phyloP scores from a whole-genome alignment of 2,113 vertebrate species.

The Morone saxatilis region DNA sequence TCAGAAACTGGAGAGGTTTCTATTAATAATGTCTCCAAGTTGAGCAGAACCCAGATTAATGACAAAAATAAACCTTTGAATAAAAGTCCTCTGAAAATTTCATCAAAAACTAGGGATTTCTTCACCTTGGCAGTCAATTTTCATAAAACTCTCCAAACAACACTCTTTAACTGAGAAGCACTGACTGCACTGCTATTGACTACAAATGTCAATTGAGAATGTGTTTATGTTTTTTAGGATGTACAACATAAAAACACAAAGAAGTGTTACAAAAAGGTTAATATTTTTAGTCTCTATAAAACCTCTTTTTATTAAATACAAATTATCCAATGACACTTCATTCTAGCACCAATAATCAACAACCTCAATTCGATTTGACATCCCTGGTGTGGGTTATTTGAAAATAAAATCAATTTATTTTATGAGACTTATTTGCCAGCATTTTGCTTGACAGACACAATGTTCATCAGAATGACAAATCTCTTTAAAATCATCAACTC shows the following conservation, averaged over 20 bases:
- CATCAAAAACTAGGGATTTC: not conserved
- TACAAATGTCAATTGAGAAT: not conserved
- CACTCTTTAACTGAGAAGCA: not conserved
- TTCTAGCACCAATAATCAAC: not conserved
- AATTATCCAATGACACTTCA: not conserved
- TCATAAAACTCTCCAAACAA: not conserved
- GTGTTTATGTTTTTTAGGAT: not conserved
- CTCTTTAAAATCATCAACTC: slow-evolving; percentile 9
- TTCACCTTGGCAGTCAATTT: not conserved
- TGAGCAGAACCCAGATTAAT: slow-evolving; percentile 2
- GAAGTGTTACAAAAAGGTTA: not conserved
- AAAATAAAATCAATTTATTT: too few species aligned
- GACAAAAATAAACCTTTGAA: not conserved
- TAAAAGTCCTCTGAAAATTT: not conserved
- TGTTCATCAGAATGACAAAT: slow-evolving; percentile 8
- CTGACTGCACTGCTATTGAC: not conserved
- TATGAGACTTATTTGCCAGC: not conserved
- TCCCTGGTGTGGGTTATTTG: not conserved
- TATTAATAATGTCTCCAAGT: slow-evolving; percentile 4
- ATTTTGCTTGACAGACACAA: not conserved
- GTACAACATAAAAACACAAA: not conserved
- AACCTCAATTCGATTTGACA: not conserved
- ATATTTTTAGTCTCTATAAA: not conserved
- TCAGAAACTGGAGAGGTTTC: not conserved
- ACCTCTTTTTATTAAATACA: not conserved